Conservation (phyloP, 2,888 invertebrate species). For the Euspilapteryx auroguttella region DNA sequence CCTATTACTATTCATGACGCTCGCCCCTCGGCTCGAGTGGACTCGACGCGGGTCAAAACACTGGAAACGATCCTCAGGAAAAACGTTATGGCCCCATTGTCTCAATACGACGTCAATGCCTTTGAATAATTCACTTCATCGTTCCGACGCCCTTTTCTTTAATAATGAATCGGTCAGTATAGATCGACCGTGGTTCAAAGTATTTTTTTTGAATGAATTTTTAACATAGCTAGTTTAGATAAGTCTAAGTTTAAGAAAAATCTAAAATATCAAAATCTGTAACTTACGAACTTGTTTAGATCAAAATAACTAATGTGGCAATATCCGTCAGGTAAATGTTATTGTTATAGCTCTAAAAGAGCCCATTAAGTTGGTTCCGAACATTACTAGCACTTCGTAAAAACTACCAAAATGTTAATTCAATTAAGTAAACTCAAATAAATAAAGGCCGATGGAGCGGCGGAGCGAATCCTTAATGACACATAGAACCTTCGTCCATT, state of each 20-base stretch:
- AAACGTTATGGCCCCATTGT: slow-evolving; percentile 23
- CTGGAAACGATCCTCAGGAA: slow-evolving; percentile 9
- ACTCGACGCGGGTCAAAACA: slow-evolving; percentile 10
- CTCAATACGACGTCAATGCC: slow-evolving; percentile 16
- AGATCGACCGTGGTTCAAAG: not conserved
- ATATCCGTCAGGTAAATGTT: slow-evolving; percentile 38
- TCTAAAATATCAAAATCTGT: not conserved
- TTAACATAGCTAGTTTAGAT: not conserved
- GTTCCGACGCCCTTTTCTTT: slow-evolving; percentile 1
- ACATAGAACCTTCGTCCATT: slow-evolving; percentile 53
- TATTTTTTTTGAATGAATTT: not conserved
- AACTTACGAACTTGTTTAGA: too few species aligned
- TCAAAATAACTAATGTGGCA: slow-evolving; percentile 32
- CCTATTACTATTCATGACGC: slow-evolving; percentile 52
- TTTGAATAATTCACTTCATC: slow-evolving; percentile 18
- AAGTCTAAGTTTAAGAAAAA: not conserved
- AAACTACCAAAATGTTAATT: slow-evolving; percentile 51
- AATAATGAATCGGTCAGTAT: slow-evolving; percentile 3
- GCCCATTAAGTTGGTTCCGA: slow-evolving; percentile 40
- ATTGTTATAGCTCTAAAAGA: slow-evolving; percentile 44
- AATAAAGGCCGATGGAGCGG: slow-evolving; percentile 32
- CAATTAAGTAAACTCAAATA: slow-evolving; percentile 56
- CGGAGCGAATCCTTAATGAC: slow-evolving; percentile 57
- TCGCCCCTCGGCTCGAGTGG: slow-evolving; percentile 25
- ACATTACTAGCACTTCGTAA: slow-evolving; percentile 47